These are phyloP conservation scores for Colostygia pectinataria DNA, from an alignment of 2,888 invertebrate species.

Conservation along the genomic window DNA sequence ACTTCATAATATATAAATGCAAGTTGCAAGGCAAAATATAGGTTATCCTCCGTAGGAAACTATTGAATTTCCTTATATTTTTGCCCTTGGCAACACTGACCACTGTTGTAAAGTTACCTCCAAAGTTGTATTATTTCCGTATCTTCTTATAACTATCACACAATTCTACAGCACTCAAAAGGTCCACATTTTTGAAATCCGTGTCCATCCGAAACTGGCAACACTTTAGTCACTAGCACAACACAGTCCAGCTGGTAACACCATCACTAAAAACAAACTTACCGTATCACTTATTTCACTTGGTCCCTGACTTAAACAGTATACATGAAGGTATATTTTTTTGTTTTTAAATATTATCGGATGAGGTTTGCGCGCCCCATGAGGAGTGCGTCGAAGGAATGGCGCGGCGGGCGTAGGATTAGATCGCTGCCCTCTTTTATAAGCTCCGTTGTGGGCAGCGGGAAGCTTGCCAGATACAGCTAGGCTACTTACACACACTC, in stretches of 20 bases:
- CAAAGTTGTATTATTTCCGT: constrained; percentile 38
- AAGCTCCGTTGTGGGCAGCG: constrained; percentile 71
- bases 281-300: constrained; percentile 81
- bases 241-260: constrained; percentile 70
- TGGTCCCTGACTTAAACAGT: constrained; percentile 72
- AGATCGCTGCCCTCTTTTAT: constrained; percentile 75
- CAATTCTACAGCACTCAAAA: constrained; percentile 40
- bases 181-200: constrained; percentile 49
- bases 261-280: constrained; percentile 67
- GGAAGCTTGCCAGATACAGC: constrained; percentile 34
- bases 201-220: constrained; percentile 36
- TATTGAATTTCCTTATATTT: not conserved
- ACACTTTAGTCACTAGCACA: constrained; percentile 76
- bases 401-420: constrained; percentile 76
- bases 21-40: not conserved
- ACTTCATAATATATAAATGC: constrained; percentile 1
- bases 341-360: constrained; percentile 69
- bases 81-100: constrained; percentile 61
- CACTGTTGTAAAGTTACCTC: constrained; percentile 41
- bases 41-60: not conserved
- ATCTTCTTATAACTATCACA: constrained; percentile 40
- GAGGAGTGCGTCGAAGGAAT: constrained; percentile 73
- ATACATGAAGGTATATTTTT: constrained; percentile 65
- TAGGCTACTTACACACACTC: constrained; percentile 30
- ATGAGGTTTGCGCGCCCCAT: constrained; percentile 79